Evolutionary conservation across 2,797 vertebrate genomes (phyloP).

Genomic region (Scolopax rusticola): DNA sequence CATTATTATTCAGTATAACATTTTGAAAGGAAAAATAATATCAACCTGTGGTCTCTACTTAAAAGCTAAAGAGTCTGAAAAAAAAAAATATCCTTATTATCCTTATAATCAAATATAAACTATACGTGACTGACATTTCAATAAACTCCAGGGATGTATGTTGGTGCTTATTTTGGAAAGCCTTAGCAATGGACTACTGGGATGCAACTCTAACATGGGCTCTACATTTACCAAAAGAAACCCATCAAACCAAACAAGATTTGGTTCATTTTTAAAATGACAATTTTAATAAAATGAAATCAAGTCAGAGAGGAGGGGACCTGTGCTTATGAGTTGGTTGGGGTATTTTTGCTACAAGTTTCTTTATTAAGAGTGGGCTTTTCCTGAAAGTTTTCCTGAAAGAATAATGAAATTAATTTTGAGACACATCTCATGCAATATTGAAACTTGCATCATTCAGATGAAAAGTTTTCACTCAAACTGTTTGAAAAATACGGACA

Average conservation of each 20-base stretch:
- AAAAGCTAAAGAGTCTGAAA: constrained; percentile 51
- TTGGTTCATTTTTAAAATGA: neutral
- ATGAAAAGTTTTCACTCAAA: neutral
- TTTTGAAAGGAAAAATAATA: constrained; percentile 76
- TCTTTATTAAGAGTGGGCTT: neutral
- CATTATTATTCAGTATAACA: constrained; percentile 76
- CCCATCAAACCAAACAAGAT: neutral
- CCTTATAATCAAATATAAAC: neutral
- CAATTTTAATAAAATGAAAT: neutral
- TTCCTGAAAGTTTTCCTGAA: neutral
- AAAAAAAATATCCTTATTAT: constrained; percentile 45
- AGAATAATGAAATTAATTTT: neutral
- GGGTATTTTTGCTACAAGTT: neutral
- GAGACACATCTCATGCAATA: neutral
- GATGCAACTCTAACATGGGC: neutral
- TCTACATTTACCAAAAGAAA: neutral
- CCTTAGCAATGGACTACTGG: neutral
- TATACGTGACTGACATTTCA: fast-evolving
- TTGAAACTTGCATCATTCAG: neutral
- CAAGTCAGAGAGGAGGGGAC: neutral
- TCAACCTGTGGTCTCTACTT: constrained; percentile 71
- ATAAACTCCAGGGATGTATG: neutral
- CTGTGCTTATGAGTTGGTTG: neutral
- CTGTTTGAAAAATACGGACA: neutral
- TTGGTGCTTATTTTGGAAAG: neutral